Percentiles rank a stretch among this genome's conserved stretches.
Conservation (phyloP, 2,888 invertebrate genomes). For the Congeria kusceri region DNA sequence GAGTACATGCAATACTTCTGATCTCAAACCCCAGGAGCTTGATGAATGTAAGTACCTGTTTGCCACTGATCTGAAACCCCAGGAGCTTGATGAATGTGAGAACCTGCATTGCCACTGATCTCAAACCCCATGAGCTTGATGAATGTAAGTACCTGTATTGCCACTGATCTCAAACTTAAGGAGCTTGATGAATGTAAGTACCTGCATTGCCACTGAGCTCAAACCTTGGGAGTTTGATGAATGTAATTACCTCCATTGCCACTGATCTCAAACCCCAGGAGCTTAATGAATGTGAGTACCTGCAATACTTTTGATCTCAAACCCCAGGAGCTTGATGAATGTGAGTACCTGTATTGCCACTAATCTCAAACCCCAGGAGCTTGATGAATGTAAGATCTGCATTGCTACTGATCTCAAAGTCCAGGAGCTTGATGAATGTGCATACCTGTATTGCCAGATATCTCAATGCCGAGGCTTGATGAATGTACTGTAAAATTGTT, state of each 20-base stretch:
- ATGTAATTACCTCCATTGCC: constrained; percentile 58
- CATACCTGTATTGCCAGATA: too few relatives aligned
- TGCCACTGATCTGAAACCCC: constrained; percentile 74
- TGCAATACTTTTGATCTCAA: constrained; percentile 76
- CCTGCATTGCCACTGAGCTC: constrained; percentile 75
- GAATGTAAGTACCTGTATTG: constrained; percentile 62
- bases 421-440: constrained; percentile 66
- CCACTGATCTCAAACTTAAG: constrained; percentile 73
- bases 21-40: constrained; percentile 72
- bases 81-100: constrained; percentile 66
- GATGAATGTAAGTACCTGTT: constrained; percentile 60
- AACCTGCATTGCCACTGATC: constrained; percentile 73
- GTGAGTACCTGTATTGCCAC: constrained; percentile 67
- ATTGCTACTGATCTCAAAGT: constrained; percentile 75
- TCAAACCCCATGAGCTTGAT: constrained; percentile 69
- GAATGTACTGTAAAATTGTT: too few relatives aligned
- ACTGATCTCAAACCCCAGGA: constrained; percentile 75
- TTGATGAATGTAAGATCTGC: constrained; percentile 55
- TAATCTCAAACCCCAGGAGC: constrained; percentile 73
- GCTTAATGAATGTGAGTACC: constrained; percentile 56
- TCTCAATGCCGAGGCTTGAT: too few relatives aligned
- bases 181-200: constrained; percentile 64
- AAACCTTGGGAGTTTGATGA: constrained; percentile 68
- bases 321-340: constrained; percentile 65
- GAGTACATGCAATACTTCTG: constrained; percentile 89